Percentiles rank a stretch among this genome's conserved stretches.
Conservation (phyloP, 2,113 vertebrate genomes). For the Okapia johnstoni region DNA sequence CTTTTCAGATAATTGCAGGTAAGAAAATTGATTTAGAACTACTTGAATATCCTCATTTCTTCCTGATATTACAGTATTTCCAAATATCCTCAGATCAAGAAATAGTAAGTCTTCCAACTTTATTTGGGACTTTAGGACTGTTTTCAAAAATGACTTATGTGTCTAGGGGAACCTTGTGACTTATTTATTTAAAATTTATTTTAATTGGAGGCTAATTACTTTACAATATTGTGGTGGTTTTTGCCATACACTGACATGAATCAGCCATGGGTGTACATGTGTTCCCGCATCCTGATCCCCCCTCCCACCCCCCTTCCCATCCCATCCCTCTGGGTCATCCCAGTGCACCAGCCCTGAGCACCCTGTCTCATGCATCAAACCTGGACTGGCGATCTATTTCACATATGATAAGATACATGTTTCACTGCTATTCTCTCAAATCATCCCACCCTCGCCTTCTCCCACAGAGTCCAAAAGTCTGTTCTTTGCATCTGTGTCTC, state of each 20-base stretch:
- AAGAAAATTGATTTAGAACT: not conserved
- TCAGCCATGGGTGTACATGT: not conserved
- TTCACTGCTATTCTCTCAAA: not conserved
- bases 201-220: not conserved
- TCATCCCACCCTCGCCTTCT: not conserved
- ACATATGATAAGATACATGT: not conserved
- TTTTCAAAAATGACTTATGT: not conserved
- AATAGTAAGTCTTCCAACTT: not conserved
- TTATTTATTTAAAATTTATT: not conserved
- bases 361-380: not conserved
- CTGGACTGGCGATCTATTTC: not conserved
- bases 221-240: not conserved
- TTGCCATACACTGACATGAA: too few species aligned
- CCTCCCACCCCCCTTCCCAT: not conserved
- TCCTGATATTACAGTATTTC: conserved; percentile 29
- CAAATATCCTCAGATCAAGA: not conserved
- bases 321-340: not conserved
- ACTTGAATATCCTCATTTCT: not conserved
- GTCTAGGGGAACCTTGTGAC: not conserved
- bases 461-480: not conserved
- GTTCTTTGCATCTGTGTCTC: not conserved
- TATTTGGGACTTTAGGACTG: not conserved
- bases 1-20: not conserved
- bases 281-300: not conserved
- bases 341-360: not conserved